Evolutionary conservation across 1,140 invertebrate genomes (phyloP), one percentile per base, ranked within the genome.

Genomic region (Drosophila virilis): DNA sequence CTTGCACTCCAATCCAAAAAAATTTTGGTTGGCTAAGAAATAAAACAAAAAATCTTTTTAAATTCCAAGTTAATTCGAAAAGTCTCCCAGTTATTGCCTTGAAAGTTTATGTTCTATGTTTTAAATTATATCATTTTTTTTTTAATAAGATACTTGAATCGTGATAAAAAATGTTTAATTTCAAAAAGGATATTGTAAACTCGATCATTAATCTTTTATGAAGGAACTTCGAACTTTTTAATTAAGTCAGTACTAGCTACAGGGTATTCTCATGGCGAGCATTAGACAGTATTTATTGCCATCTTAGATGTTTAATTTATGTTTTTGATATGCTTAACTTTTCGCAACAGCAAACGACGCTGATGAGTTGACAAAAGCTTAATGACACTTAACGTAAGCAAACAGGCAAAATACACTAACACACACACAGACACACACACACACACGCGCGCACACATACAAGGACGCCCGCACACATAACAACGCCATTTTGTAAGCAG

Each of bases 341-440:
- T 84, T 51, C 7, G 45, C 33, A 65, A 46, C 37, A 57, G 17
- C 66, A 58, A 28, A 42, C 54, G 50, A 67, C 71, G 55, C 60
- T 73, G 76, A 86, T 82, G 82, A 86, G 59, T 86, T 76, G 68
- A 64, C 65, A 61, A 79, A 76, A 73, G 61, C 75, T 78, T 86
- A 81, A 86, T 86, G 70, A 66, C 75, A 86, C 75, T 86, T 78
- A 64, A 80, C 65, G 71, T 65, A 71, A 73, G 51, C 67, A 64
- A 64, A 55, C 58, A 46, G 38, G 42, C 8, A 40, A 13, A 32
- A 55, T 67, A 67, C 35, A 57, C 45, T 43, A 22, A 70, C 37
- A 35, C 37, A 42, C 38, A 37, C 32, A 57, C 61, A 15, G 8
- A 37, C 37, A 40, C 17, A 50, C 54, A 61, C 38, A 42, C 33